Evolutionary conservation across 2,888 invertebrate species (phyloP).

Genomic region (Gymnocheta viridis): DNA sequence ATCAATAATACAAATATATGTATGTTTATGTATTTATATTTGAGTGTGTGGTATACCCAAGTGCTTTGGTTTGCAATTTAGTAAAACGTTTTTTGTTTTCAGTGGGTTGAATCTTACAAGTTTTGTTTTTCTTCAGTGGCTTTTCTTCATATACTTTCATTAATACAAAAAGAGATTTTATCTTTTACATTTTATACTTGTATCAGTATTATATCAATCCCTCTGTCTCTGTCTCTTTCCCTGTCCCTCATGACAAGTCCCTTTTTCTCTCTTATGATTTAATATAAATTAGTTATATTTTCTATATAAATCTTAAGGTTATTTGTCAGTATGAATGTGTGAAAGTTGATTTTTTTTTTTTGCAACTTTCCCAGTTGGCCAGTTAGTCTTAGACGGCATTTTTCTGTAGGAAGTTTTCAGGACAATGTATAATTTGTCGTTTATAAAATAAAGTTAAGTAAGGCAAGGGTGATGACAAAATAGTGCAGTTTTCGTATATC

Average conservation of each 20-base stretch:
- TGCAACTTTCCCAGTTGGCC: no score
- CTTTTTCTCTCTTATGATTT: constrained; percentile 60
- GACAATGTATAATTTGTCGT: no score
- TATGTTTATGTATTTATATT: not conserved
- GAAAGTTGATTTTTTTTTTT: not conserved
- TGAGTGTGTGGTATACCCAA: constrained; percentile 63
- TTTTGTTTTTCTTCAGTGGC: constrained; percentile 41
- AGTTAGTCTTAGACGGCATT: no score
- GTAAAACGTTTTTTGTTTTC: constrained; percentile 62
- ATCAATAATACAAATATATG: no score
- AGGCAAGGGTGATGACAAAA: no score
- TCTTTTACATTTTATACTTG: constrained; percentile 55
- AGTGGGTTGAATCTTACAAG: constrained; percentile 59
- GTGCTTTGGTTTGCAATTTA: constrained; percentile 67
- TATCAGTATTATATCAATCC: not conserved
- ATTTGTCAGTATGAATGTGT: not conserved
- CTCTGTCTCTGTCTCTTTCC: not conserved
- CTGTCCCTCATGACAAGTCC: not conserved
- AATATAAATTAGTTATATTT: constrained; percentile 68
- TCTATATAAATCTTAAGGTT: constrained; percentile 34
- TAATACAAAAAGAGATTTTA: constrained; percentile 55
- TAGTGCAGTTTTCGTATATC: no score
- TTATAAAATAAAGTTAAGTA: no score
- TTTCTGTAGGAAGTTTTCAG: no score
- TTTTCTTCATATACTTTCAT: constrained; percentile 39